Conservation (phyloP, 30 jellyfish, hydroid and myxozoan species). For the Phacellophora camtschatica region DNA sequence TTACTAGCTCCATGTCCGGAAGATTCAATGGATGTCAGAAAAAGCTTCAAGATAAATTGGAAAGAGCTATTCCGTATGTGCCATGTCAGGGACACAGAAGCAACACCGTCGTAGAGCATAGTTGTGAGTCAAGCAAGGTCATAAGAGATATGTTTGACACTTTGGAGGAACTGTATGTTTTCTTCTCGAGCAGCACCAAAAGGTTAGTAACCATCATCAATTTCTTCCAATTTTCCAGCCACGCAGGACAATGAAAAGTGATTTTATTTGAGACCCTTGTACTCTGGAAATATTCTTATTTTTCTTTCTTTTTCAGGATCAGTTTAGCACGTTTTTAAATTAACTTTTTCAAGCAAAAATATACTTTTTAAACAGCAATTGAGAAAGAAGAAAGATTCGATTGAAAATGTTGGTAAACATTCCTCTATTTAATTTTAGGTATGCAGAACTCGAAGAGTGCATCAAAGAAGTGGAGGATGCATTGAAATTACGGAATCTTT, state of each 20-base stretch:
- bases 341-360: too few relatives aligned
- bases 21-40: conserved; percentile 15
- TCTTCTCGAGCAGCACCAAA: conserved; percentile 35
- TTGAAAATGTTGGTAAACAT: too few relatives aligned
- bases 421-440: neutral
- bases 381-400: neutral
- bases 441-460: neutral
- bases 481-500: conserved; percentile 1
- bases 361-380: neutral
- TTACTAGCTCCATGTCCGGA: conserved; percentile 48
- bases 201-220: neutral
- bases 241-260: too few relatives aligned
- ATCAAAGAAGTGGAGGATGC: conserved; percentile 19
- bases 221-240: too few relatives aligned
- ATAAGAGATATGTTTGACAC: conserved; percentile 34
- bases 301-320: too few relatives aligned
- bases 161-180: conserved; percentile 48
- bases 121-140: conserved; percentile 10
- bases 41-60: conserved; percentile 30
- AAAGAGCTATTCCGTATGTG: conserved; percentile 9
- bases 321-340: too few relatives aligned
- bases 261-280: too few relatives aligned
- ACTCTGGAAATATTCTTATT: too few relatives aligned
- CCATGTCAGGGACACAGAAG: conserved; percentile 39
- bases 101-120: conserved; percentile 38